Conservation (phyloP, 2,113 vertebrate species). For the Oxyura jamaicensis region DNA sequence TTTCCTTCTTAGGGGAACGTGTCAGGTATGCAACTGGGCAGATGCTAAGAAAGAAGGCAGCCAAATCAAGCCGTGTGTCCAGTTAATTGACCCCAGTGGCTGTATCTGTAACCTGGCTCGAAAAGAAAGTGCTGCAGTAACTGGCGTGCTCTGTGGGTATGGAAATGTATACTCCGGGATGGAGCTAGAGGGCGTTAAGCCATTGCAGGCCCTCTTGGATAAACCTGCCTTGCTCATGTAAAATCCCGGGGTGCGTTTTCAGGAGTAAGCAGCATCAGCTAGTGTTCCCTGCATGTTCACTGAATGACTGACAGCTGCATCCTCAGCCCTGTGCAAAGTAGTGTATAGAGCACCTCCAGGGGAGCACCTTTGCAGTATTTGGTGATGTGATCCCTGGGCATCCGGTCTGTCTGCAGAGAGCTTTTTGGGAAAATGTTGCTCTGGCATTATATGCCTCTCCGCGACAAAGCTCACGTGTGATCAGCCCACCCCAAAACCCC, state of each 20-base stretch:
- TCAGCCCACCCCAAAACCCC: not conserved
- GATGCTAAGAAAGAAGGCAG: not conserved
- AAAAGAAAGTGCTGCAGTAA: not conserved
- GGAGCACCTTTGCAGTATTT: not conserved
- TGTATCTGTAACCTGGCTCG: not conserved
- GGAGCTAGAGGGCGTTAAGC: constrained; percentile 46
- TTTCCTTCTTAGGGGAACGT: not conserved
- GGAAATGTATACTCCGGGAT: not conserved
- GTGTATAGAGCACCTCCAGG: not conserved
- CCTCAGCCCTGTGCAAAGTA: fast-evolving
- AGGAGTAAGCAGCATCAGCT: not conserved
- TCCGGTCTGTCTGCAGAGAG: not conserved
- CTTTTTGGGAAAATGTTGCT: not conserved
- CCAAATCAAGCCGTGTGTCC: not conserved
- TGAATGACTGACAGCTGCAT: not conserved
- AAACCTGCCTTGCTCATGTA: not conserved
- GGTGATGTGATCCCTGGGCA: not conserved
- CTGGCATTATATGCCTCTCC: not conserved
- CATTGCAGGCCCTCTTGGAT: not conserved
- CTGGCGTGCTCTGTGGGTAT: not conserved
- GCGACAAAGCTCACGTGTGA: not conserved
- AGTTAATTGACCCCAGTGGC: not conserved
- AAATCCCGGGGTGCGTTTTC: not conserved
- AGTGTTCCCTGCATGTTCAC: not conserved
- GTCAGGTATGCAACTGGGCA: not conserved